Percentiles rank a stretch among this genome's conserved stretches.
phyloP scores from a whole-genome alignment of 2,888 invertebrate genomes.

The Cerastis leucographa region DNA sequence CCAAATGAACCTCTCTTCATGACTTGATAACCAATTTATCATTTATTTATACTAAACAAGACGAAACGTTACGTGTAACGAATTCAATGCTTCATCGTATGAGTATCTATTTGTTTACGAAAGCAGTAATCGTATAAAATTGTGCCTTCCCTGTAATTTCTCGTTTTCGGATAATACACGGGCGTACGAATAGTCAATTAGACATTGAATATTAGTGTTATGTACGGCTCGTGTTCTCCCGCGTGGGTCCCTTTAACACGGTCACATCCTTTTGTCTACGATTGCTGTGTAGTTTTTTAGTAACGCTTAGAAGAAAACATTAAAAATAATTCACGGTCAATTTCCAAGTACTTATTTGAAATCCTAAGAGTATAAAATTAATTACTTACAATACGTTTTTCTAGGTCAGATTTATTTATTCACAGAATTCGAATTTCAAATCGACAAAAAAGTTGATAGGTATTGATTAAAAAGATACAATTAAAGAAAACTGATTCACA shows the following conservation, averaged over 20 bases:
- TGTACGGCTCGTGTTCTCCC: slow-evolving; percentile 36
- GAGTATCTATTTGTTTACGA: slow-evolving; percentile 39
- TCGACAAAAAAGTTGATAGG: background rate
- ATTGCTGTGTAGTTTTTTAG: slow-evolving; percentile 19
- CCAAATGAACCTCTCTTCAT: slow-evolving; percentile 60
- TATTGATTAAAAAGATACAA: slow-evolving; percentile 17
- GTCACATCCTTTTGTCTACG: slow-evolving; percentile 30
- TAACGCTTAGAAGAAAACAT: background rate
- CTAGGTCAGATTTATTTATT: background rate
- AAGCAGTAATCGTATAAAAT: slow-evolving; percentile 40
- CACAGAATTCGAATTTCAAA: slow-evolving; percentile 32
- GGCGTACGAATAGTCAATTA: slow-evolving; percentile 57
- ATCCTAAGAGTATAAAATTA: slow-evolving; percentile 35
- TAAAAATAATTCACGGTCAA: slow-evolving; percentile 3
- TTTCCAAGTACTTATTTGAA: slow-evolving; percentile 19
- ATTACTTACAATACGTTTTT: no score
- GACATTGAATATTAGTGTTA: slow-evolving; percentile 53
- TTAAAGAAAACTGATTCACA: slow-evolving; percentile 15
- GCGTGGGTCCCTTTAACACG: slow-evolving; percentile 37
- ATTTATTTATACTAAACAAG: slow-evolving; percentile 34
- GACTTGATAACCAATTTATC: slow-evolving; percentile 52
- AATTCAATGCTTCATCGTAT: slow-evolving; percentile 42
- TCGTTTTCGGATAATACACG: slow-evolving; percentile 50
- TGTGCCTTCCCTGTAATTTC: slow-evolving; percentile 40
- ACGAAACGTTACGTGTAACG: slow-evolving; percentile 30